These are phyloP conservation scores for Brachionus plicatilis DNA, from an alignment of 1,140 invertebrate species.

Conservation along the genomic window DNA sequence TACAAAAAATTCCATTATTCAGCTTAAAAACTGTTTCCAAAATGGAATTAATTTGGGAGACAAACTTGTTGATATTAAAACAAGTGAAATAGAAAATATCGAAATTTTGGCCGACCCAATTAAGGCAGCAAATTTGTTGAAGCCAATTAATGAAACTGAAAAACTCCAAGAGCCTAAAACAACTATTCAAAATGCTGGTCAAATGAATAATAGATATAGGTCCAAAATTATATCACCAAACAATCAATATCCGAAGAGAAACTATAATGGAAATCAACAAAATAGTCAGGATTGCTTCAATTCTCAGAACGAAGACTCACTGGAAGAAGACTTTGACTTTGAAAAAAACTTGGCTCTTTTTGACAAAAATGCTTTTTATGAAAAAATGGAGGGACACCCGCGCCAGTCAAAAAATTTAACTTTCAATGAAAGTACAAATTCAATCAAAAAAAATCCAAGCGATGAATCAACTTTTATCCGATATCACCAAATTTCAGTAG, in stretches of 20 bases:
- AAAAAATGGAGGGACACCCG: slow-evolving; percentile 62
- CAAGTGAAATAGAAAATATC: slow-evolving; percentile 30
- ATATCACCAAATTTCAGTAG: slow-evolving; percentile 28
- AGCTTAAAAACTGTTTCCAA: slow-evolving; percentile 36
- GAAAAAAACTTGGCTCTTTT: slow-evolving; percentile 84
- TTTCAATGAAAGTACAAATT: background rate
- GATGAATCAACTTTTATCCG: background rate
- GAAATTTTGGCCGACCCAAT: slow-evolving; percentile 28
- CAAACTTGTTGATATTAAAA: slow-evolving; percentile 4
- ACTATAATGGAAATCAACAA: background rate
- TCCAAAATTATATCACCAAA: background rate
- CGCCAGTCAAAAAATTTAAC: slow-evolving; percentile 44
- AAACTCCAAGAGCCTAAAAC: background rate
- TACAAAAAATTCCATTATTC: background rate
- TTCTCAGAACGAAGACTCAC: slow-evolving; percentile 60
- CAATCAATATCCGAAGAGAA: background rate
- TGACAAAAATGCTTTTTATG: slow-evolving; percentile 69
- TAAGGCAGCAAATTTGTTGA: background rate
- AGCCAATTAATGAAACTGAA: background rate
- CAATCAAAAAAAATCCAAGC: background rate
- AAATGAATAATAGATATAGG: background rate
- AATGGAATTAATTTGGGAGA: slow-evolving; percentile 20
- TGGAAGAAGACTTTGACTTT: slow-evolving; percentile 78
- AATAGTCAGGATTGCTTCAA: slow-evolving; percentile 61
- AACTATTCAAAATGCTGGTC: background rate